Evolutionary conservation across 2,113 vertebrate species (phyloP), one percentile per base, ranked within the genome.

Genomic region (Emydocephalus ijimae): DNA sequence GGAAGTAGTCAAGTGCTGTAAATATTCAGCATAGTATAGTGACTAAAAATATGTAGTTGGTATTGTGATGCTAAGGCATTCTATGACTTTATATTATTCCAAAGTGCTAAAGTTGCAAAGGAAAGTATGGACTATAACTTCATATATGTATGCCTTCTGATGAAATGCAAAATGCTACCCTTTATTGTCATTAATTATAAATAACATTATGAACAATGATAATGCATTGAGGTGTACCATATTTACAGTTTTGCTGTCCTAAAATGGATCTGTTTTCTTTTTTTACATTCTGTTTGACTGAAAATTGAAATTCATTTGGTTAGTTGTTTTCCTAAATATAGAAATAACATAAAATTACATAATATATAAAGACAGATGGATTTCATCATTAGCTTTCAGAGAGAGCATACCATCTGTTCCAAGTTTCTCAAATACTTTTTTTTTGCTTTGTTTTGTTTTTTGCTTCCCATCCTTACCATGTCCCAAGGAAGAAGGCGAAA

Each of bases 401-500:
- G n/a, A 18, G 11, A 9, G 39, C 23, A 56, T 21, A 39, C 89
- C 81, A 87, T 55, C 10, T 23, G 23, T 87, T 54, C 48, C 54
- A 9, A 87, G 48, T 57, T 54, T 54, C 21, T 52, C 69, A 43
- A 54, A 48, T 10, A 89, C 0, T 85, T 43, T 20, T 86, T 86
- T 55, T 43, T 9, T 11, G 34, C 50, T 29, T 64, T 21, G 24
- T 2, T 43, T 14, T 50, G 34, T 52, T 29, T 64, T 14, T 54
- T 9, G 29, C 34, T n/a, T 52, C 43, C 18, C 55, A 50, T 14
- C 0, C 0, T 81, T 95, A 56, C 52, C 88, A 26, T 85, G 12
- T 91, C 86, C 81, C 20, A 95, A 98, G 98, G 97, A 92, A 98
- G 97, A 93, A 98, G 97, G 55, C 96, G 96, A 86, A 95, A 97